These are phyloP conservation scores for Epinephelus coioides DNA, from an alignment of 2,797 vertebrate genomes.

Conservation along the genomic window DNA sequence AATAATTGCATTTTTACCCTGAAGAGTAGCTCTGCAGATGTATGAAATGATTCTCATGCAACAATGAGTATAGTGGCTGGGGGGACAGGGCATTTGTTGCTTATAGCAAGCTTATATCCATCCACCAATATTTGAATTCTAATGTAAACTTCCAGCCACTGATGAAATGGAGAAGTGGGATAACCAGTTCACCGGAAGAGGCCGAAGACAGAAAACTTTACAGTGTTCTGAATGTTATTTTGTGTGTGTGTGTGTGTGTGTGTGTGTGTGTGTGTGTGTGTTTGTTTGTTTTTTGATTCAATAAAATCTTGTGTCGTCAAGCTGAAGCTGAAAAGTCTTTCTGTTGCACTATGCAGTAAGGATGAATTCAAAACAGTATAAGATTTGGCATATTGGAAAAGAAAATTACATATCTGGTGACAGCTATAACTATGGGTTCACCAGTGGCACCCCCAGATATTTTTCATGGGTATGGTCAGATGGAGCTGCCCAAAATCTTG, in stretches of 20 bases:
- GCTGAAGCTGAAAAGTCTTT: not conserved
- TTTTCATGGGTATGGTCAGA: too few relatives aligned
- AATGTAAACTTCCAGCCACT: too few relatives aligned
- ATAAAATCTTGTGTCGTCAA: slow-evolving; percentile 1
- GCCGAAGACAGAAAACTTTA: not conserved
- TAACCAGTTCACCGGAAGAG: not conserved
- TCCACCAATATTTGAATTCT: too few relatives aligned
- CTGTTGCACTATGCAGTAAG: too few relatives aligned
- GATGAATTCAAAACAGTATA: not conserved
- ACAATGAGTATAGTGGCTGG: not conserved
- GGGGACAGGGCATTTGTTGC: not conserved
- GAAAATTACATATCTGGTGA: not conserved
- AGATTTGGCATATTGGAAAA: not conserved
- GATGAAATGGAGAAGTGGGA: too few relatives aligned
- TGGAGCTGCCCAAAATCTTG: too few relatives aligned
- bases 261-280: too few relatives aligned
- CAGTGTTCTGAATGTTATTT: too few relatives aligned
- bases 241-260: too few relatives aligned
- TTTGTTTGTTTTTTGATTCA: not conserved
- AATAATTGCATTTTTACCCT: not conserved
- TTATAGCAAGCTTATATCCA: too few relatives aligned
- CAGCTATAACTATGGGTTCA: too few relatives aligned
- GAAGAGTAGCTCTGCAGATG: not conserved
- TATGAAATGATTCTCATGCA: not conserved
- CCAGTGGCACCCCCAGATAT: too few relatives aligned